phyloP scores from a whole-genome alignment of 2,888 invertebrate species.

The Eristalis tenax region DNA sequence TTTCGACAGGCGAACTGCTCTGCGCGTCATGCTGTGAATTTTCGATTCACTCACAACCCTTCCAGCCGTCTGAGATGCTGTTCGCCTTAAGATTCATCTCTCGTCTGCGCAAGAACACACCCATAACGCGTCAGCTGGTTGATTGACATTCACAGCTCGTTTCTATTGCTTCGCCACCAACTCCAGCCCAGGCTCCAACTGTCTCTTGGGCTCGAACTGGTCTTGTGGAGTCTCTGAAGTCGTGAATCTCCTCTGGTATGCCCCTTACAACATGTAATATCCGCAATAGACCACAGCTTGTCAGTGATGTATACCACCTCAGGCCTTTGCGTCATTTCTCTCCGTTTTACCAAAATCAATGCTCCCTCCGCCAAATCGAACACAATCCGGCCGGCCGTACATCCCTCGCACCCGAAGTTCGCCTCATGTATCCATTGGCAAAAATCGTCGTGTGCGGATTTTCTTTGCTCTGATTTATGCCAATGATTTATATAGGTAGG shows the following conservation, averaged over 20 bases:
- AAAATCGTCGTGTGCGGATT: constrained; percentile 25
- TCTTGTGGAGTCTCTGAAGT: not conserved
- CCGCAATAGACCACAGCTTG: constrained; percentile 2
- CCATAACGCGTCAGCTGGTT: not conserved
- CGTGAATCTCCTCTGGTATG: not conserved
- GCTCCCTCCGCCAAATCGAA: too few species aligned
- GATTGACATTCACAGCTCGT: not conserved
- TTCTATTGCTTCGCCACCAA: not conserved
- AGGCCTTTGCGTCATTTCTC: constrained; percentile 18
- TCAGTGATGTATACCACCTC: not conserved
- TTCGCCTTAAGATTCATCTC: not conserved
- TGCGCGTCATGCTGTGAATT: not conserved
- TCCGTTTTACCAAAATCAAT: not conserved
- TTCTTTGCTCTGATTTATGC: constrained; percentile 63
- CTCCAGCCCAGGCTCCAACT: not conserved
- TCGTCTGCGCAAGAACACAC: not conserved
- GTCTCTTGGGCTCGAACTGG: not conserved
- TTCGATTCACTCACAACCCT: not conserved
- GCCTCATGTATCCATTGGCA: not conserved
- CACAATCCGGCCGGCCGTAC: not conserved
- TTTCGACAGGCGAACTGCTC: not conserved
- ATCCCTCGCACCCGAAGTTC: too few species aligned
- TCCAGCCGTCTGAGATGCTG: not conserved
- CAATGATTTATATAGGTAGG: constrained; percentile 67
- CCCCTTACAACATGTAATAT: constrained; percentile 24